A percentile compares a stretch with the other conserved stretches of the same genome.
Conservation (phyloP, 2,797 vertebrate species). For the Mus minutoides region DNA sequence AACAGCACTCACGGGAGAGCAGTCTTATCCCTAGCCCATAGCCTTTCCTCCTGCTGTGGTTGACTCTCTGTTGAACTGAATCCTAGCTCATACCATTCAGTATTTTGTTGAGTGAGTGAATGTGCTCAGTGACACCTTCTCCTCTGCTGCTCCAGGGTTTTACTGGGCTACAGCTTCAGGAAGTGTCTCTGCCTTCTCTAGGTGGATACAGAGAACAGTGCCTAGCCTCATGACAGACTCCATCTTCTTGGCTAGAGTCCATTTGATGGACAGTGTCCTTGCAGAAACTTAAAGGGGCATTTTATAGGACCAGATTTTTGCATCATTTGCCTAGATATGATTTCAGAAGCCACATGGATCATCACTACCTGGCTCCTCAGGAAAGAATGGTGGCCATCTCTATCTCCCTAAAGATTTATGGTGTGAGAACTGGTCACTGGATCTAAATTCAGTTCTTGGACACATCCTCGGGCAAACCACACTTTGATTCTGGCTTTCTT, state of each 20-base stretch:
- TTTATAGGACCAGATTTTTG: background rate
- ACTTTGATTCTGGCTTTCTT: background rate
- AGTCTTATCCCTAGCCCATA: background rate
- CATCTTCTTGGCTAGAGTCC: background rate
- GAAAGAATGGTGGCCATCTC: background rate
- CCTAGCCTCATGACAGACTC: background rate
- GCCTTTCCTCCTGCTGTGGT: background rate
- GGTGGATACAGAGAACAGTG: background rate
- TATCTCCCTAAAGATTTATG: background rate
- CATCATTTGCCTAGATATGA: background rate
- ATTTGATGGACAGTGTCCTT: background rate
- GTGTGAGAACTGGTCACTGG: background rate
- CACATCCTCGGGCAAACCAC: background rate
- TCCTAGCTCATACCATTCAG: background rate
- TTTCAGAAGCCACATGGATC: constrained; percentile 9
- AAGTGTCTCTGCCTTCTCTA: background rate
- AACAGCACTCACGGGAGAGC: background rate
- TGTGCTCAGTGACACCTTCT: background rate
- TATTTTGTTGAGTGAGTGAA: background rate
- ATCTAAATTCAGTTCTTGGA: background rate
- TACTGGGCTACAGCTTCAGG: background rate
- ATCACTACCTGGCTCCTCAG: background rate
- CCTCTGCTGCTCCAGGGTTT: background rate
- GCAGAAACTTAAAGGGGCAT: background rate
- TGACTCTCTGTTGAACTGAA: background rate